phyloP scores from a whole-genome alignment of 2,113 vertebrate species.

The Tonatia bakeri region DNA sequence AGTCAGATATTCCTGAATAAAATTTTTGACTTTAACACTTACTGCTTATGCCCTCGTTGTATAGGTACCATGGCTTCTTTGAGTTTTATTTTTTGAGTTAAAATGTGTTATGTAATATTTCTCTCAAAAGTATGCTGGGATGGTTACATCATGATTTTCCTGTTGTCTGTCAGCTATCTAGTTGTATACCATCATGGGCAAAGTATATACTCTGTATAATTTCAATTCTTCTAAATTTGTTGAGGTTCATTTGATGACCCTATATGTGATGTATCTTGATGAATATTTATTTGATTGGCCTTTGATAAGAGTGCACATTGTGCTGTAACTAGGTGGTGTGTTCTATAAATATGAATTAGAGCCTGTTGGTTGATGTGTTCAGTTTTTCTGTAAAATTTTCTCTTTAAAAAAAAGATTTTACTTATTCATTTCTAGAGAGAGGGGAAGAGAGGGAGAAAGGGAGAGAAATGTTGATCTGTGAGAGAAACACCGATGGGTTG shows the following conservation, averaged over 20 bases:
- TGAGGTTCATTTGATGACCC: not conserved
- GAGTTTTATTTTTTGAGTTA: not conserved
- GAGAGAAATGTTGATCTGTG: too few relatives aligned
- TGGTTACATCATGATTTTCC: not conserved
- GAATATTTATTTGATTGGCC: not conserved
- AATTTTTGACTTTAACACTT: not conserved
- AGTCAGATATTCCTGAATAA: not conserved
- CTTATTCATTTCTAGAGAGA: too few relatives aligned
- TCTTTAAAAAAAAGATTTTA: not conserved
- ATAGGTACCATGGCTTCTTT: not conserved
- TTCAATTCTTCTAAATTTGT: not conserved
- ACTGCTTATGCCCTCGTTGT: not conserved
- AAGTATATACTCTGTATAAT: not conserved
- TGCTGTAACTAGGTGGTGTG: not conserved
- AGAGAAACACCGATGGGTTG: too few relatives aligned
- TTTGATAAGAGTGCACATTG: not conserved
- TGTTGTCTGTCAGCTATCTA: not conserved
- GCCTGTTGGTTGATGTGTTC: not conserved
- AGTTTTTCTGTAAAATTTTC: not conserved
- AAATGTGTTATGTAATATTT: not conserved
- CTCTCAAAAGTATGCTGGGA: not conserved
- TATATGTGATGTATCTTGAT: not conserved
- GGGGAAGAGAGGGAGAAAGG: too few relatives aligned
- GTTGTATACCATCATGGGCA: not conserved
- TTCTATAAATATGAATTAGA: not conserved